Conservation (phyloP, 1,140 invertebrate genomes). For the Amyelois transitella region DNA sequence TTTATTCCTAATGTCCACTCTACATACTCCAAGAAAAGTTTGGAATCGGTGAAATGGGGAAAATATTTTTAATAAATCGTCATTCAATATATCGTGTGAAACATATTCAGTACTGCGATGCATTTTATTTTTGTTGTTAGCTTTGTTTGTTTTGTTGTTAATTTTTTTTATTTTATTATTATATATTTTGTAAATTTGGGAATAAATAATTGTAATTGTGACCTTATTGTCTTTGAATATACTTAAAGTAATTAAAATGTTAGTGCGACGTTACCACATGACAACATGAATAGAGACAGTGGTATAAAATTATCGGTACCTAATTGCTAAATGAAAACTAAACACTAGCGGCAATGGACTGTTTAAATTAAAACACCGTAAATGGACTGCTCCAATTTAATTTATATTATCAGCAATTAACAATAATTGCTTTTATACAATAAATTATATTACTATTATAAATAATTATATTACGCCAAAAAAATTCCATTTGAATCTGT, state of each 20-base stretch:
- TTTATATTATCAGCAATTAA: slow-evolving; percentile 22
- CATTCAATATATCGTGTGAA: background rate
- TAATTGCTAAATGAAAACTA: background rate
- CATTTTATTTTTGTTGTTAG: background rate
- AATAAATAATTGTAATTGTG: background rate
- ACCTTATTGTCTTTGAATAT: no score
- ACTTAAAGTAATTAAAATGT: no score
- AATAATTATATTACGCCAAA: no score
- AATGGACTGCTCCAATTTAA: slow-evolving; percentile 16
- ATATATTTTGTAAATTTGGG: no score
- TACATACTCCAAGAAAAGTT: background rate
- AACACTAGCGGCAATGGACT: background rate
- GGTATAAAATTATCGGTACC: slow-evolving; percentile 5
- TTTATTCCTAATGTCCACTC: background rate
- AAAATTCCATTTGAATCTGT: no score
- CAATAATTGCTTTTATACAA: no score
- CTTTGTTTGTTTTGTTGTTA: background rate
- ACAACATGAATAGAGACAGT: slow-evolving; percentile 2
- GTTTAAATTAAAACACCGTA: slow-evolving; percentile 14
- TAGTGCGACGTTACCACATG: background rate
- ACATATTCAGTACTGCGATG: background rate
- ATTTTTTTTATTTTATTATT: no score
- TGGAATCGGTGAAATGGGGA: background rate
- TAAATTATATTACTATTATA: no score
- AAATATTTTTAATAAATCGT: background rate